phyloP scores from a whole-genome alignment of 2,888 invertebrate genomes.

The Plemyria rubiginata region DNA sequence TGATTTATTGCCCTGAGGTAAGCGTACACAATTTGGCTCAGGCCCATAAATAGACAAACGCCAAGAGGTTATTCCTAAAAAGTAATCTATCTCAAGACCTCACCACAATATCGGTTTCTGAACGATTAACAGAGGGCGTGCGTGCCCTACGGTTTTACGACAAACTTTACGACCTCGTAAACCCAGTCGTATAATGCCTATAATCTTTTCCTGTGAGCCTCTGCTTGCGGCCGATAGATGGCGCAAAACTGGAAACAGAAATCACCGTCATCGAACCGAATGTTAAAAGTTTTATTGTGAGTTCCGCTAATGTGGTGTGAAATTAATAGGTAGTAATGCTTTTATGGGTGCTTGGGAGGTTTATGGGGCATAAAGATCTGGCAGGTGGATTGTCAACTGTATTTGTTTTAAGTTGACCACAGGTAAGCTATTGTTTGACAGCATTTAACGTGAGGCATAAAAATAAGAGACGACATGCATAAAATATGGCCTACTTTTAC shows the following conservation, averaged over 20 bases:
- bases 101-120: conserved; percentile 83
- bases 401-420: conserved; percentile 78
- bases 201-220: conserved; percentile 79
- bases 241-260: conserved; percentile 76
- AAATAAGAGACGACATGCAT: conserved; percentile 32
- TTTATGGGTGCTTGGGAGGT: conserved; percentile 81
- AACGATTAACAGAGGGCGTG: conserved; percentile 85
- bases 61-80: conserved; percentile 77
- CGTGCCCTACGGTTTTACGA: conserved; percentile 83
- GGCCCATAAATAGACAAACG: conserved; percentile 77
- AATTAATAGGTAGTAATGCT: conserved; percentile 84
- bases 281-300: conserved; percentile 83
- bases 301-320: conserved; percentile 85
- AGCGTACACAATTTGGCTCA: conserved; percentile 59
- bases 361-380: conserved; percentile 78
- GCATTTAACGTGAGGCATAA: conserved; percentile 50
- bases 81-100: conserved; percentile 82
- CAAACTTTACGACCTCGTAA: conserved; percentile 83
- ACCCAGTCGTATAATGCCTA: conserved; percentile 78
- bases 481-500: conserved; percentile 37
- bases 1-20: conserved; percentile 53
- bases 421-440: conserved; percentile 58
- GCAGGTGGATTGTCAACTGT: conserved; percentile 70
- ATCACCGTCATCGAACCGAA: conserved; percentile 77
- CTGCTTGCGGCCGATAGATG: conserved; percentile 67